These are phyloP conservation scores for Dermatemys mawii DNA, from an alignment of 2,113 vertebrate species.

Conservation along the genomic window DNA sequence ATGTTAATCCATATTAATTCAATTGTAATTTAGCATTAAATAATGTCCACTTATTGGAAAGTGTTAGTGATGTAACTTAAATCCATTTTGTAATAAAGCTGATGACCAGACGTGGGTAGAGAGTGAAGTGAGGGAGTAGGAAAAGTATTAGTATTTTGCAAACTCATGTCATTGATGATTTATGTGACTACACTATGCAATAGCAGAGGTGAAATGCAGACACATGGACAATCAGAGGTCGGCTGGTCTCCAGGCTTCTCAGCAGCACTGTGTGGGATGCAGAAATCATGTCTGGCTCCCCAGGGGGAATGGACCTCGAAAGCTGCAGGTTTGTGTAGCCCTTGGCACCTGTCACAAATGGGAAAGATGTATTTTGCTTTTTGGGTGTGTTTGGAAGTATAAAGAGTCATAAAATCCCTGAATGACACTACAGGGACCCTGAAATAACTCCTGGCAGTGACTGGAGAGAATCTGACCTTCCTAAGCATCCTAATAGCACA, in stretches of 20 bases:
- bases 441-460: not conserved
- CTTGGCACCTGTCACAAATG: not conserved
- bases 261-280: not conserved
- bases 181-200: not conserved
- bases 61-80: not conserved
- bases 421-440: not conserved
- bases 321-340: not conserved
- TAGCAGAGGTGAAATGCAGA: not conserved
- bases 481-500: not conserved
- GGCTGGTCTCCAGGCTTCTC: not conserved
- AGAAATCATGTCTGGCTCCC: not conserved
- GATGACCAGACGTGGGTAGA: not conserved
- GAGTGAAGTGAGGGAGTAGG: not conserved
- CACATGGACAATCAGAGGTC: not conserved
- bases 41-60: not conserved
- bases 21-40: not conserved
- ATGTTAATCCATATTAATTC: slow-evolving; percentile 36
- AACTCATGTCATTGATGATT: not conserved
- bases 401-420: not conserved
- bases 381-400: not conserved
- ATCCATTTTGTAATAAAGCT: not conserved
- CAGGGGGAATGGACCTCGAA: not conserved
- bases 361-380: not conserved
- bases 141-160: not conserved
- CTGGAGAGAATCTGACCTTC: not conserved